phyloP scores from a whole-genome alignment of 2,888 invertebrate genomes.

The Tethea ocularis region DNA sequence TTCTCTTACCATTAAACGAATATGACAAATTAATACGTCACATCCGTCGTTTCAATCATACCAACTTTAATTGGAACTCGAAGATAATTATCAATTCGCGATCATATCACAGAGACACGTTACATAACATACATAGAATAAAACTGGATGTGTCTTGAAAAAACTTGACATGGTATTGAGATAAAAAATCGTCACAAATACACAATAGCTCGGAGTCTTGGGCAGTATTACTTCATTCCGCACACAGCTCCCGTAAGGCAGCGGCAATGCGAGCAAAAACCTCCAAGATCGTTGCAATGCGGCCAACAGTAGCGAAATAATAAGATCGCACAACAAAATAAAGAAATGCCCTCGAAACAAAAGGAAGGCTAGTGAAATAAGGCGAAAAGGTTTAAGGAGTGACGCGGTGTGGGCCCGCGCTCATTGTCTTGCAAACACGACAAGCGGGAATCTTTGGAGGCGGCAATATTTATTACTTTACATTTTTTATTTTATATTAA shows the following conservation, averaged over 20 bases:
- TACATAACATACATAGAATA: constrained; percentile 64
- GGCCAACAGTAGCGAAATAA: constrained; percentile 83
- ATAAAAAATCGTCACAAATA: constrained; percentile 69
- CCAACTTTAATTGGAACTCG: constrained; percentile 57
- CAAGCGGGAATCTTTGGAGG: constrained; percentile 43
- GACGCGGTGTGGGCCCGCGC: constrained; percentile 79
- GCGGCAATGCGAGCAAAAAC: constrained; percentile 73
- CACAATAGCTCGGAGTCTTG: constrained; percentile 75
- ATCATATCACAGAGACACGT: constrained; percentile 54
- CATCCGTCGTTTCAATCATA: constrained; percentile 58
- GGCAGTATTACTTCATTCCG: constrained; percentile 81
- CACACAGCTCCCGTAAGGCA: constrained; percentile 52
- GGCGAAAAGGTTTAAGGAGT: constrained; percentile 80
- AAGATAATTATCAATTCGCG: constrained; percentile 45
- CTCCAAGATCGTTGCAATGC: constrained; percentile 67
- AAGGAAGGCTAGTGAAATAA: constrained; percentile 80
- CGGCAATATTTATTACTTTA: constrained; percentile 34
- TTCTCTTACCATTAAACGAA: constrained; percentile 17
- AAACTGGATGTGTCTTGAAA: constrained; percentile 46
- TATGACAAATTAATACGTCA: constrained; percentile 29
- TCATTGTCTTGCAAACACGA: constrained; percentile 62
- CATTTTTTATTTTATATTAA: neutral
- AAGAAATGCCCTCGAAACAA: constrained; percentile 79
- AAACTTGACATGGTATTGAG: constrained; percentile 64
- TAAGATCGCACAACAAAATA: constrained; percentile 83